Evolutionary conservation across 2,113 vertebrate species (phyloP).

Genomic region (Ancistrus triradiatus): DNA sequence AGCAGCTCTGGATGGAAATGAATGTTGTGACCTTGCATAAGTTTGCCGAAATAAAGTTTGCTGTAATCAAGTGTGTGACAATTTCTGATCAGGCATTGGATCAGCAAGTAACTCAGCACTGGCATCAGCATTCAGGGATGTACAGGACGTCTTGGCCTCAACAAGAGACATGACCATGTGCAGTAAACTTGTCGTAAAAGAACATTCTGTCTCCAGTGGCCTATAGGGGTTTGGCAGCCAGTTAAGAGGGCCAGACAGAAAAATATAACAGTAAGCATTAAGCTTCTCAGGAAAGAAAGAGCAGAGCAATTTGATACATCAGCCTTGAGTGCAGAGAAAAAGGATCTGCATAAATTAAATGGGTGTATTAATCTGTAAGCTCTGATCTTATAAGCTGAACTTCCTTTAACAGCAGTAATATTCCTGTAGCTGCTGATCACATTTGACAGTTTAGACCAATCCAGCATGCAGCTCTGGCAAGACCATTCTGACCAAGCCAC

Average conservation of each 20-base stretch:
- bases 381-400: no score
- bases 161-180: constrained; percentile 48
- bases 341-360: no score
- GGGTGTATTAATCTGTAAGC: no score
- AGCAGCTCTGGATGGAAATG: no score
- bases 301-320: not conserved
- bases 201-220: constrained; percentile 54
- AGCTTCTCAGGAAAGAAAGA: not conserved
- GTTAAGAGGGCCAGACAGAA: constrained; percentile 44
- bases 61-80: no score
- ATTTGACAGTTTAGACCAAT: no score
- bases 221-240: constrained; percentile 42
- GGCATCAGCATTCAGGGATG: constrained; percentile 53
- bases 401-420: no score
- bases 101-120: constrained; percentile 23
- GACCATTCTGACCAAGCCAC: no score
- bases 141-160: constrained; percentile 18
- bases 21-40: no score
- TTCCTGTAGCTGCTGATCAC: no score
- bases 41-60: no score
- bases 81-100: not conserved
- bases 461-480: no score
- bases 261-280: constrained; percentile 30
- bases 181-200: constrained; percentile 43
- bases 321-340: not conserved